Conservation (phyloP, 1,140 invertebrate species). For the Drosophila grimshawi region DNA sequence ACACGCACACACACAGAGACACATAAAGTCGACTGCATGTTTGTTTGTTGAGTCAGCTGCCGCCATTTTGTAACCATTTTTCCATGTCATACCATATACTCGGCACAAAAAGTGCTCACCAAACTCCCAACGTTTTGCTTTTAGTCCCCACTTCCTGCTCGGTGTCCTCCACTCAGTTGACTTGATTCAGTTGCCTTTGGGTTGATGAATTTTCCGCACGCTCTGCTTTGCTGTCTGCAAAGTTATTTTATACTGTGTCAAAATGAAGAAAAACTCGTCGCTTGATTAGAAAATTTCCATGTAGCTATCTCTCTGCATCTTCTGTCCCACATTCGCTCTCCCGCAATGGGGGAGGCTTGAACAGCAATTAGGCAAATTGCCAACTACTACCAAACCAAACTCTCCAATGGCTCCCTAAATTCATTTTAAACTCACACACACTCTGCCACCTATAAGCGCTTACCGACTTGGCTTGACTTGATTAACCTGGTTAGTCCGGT, state of each 20-base stretch:
- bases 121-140: constrained; percentile 15
- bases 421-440: constrained; percentile 56
- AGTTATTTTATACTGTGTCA: constrained; percentile 62
- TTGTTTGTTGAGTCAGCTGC: constrained; percentile 68
- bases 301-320: constrained; percentile 2
- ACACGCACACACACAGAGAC: constrained; percentile 4
- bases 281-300: constrained; percentile 59
- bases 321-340: not conserved
- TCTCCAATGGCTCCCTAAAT: constrained; percentile 25
- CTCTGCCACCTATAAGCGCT: constrained; percentile 20
- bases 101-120: constrained; percentile 39
- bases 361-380: constrained; percentile 74
- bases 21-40: constrained; percentile 24
- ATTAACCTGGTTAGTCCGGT: constrained; percentile 37
- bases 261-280: constrained; percentile 55
- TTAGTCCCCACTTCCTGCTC: not conserved
- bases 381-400: constrained; percentile 6
- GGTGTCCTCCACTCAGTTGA: constrained; percentile 10
- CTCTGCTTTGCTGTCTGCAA: constrained; percentile 50
- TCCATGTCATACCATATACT: constrained; percentile 72
- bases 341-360: not conserved
- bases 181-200: constrained; percentile 51
- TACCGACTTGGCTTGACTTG: constrained; percentile 56
- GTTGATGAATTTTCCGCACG: constrained; percentile 68
- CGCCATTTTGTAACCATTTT: constrained; percentile 77